A percentile compares a stretch with the other conserved stretches of the same genome.
These are phyloP conservation scores for Turdus rufiventris DNA, from an alignment of 2,113 vertebrate genomes.

Conservation along the genomic window DNA sequence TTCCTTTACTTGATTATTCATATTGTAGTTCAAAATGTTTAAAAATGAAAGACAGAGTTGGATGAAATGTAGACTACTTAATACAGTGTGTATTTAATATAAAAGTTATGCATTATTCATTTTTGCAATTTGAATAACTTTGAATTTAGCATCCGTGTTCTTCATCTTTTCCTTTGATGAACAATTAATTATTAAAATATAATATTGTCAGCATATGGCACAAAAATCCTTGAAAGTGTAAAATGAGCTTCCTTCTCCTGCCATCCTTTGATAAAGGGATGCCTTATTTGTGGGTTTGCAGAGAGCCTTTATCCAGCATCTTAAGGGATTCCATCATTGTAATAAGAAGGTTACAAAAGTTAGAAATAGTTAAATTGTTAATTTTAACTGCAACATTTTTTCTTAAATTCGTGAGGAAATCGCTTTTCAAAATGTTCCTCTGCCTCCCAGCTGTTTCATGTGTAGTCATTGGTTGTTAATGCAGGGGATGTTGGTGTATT, in stretches of 20 bases:
- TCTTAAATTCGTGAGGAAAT: not conserved
- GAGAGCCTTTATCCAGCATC: constrained; percentile 7
- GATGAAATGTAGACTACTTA: constrained; percentile 79
- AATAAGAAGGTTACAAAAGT: constrained; percentile 21
- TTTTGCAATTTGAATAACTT: constrained; percentile 81
- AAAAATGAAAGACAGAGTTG: constrained; percentile 78
- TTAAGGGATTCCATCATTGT: constrained; percentile 24
- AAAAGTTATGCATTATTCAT: constrained; percentile 87
- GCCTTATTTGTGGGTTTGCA: not conserved
- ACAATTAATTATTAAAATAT: constrained; percentile 86
- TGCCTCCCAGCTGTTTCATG: not conserved
- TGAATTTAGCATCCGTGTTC: constrained; percentile 80
- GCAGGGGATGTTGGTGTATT: not conserved
- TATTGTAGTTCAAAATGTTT: constrained; percentile 78
- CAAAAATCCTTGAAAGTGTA: constrained; percentile 66
- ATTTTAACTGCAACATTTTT: not conserved
- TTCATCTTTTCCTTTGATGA: constrained; percentile 82
- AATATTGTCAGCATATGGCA: constrained; percentile 79
- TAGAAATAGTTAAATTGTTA: constrained; percentile 24
- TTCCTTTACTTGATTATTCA: constrained; percentile 76
- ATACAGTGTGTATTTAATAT: constrained; percentile 86
- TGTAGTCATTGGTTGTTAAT: not conserved
- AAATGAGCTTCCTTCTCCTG: constrained; percentile 55
- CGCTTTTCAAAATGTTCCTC: not conserved
- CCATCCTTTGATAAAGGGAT: constrained; percentile 44